A percentile compares a stretch with the other conserved stretches of the same genome.
phyloP scores from a whole-genome alignment of 2,113 vertebrate species.

The Rhinolophus sinicus region DNA sequence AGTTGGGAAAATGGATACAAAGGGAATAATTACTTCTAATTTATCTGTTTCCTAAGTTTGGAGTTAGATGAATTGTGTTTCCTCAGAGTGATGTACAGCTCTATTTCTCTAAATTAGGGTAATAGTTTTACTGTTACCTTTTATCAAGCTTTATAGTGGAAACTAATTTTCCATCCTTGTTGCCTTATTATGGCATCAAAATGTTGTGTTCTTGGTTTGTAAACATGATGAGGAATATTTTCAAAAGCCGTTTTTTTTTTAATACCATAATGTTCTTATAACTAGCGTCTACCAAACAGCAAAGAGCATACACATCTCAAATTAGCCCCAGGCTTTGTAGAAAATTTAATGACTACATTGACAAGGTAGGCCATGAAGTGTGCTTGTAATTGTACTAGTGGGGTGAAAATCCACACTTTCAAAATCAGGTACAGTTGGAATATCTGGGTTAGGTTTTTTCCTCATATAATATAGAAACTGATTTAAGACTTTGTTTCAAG shows the following conservation, averaged over 20 bases:
- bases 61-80: slow-evolving; percentile 30
- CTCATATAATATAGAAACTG: not conserved
- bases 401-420: not conserved
- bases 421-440: not conserved
- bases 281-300: not conserved
- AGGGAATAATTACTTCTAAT: slow-evolving; percentile 65
- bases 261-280: not conserved
- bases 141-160: slow-evolving; percentile 48
- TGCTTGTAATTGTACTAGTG: not conserved
- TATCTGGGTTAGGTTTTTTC: not conserved
- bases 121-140: slow-evolving; percentile 29
- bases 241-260: slow-evolving; percentile 39
- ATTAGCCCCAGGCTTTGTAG: slow-evolving; percentile 13
- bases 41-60: slow-evolving; percentile 55
- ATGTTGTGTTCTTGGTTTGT: slow-evolving; percentile 48
- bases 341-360: slow-evolving; percentile 52
- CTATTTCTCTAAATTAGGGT: not conserved
- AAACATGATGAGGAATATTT: slow-evolving; percentile 59
- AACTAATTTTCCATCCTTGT: slow-evolving; percentile 48
- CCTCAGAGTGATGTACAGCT: not conserved
- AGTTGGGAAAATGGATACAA: slow-evolving; percentile 43
- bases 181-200: slow-evolving; percentile 34
- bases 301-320: not conserved
- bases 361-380: not conserved
- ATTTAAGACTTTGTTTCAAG: not conserved